phyloP scores from a whole-genome alignment of 2,888 invertebrate species.

The Bugula neritina region DNA sequence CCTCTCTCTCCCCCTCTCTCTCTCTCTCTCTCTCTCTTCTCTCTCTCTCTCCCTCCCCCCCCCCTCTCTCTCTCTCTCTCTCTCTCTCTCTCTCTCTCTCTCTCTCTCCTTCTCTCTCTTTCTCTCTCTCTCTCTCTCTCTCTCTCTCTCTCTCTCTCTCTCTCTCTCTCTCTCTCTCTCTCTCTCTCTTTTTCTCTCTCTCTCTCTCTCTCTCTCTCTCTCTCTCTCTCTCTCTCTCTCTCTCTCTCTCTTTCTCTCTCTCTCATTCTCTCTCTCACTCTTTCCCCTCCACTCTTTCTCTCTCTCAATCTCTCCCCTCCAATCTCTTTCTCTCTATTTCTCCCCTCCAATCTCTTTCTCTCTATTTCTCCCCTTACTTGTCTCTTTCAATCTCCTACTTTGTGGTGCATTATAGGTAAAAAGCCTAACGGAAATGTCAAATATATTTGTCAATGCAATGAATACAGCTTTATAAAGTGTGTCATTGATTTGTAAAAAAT shows the following conservation, averaged over 20 bases:
- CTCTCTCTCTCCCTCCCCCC: too few relatives aligned
- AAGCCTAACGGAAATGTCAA: too few relatives aligned
- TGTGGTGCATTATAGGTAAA: too few relatives aligned
- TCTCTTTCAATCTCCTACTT: too few relatives aligned
- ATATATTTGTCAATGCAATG: too few relatives aligned
- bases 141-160: slow-evolving; percentile 16
- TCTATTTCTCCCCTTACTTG: not conserved
- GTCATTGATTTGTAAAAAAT: too few relatives aligned
- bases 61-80: too few relatives aligned
- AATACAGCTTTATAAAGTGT: too few relatives aligned
- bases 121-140: slow-evolving; percentile 22
- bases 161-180: slow-evolving; percentile 22
- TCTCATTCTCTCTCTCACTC: slow-evolving; percentile 20
- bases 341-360: not conserved
- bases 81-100: slow-evolving; percentile 13
- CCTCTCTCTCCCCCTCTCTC: too few relatives aligned
- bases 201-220: slow-evolving; percentile 20
- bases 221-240: slow-evolving; percentile 22
- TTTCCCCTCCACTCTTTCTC: slow-evolving; percentile 1
- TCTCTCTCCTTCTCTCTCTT: slow-evolving; percentile 11
- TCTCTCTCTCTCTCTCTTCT: too few relatives aligned
- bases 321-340: not conserved
- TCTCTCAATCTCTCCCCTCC: slow-evolving; percentile 5
- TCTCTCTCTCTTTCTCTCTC: slow-evolving; percentile 18
- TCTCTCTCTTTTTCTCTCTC: slow-evolving; percentile 11